Conservation (phyloP, 1,140 invertebrate genomes). For the Tetraneura akinire region DNA sequence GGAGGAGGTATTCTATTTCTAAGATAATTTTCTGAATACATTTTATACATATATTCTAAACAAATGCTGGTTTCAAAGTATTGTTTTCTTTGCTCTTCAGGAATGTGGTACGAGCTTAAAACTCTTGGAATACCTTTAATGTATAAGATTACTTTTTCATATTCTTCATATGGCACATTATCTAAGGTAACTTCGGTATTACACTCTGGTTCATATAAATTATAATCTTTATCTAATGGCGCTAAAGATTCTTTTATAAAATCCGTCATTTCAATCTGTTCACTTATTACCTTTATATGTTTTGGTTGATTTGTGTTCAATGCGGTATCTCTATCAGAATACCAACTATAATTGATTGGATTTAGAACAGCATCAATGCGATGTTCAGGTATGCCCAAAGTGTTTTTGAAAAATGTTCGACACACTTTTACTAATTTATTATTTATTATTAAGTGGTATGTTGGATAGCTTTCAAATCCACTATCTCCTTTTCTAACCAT, state of each 20-base stretch:
- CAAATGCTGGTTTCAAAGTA: constrained; percentile 13
- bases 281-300: not conserved
- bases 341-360: constrained; percentile 13
- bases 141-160: constrained; percentile 14
- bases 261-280: not conserved
- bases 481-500: not conserved
- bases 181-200: not conserved
- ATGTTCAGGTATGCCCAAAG: not conserved
- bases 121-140: constrained; percentile 27
- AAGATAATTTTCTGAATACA: constrained; percentile 33
- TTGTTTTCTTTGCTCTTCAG: not conserved
- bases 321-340: not conserved
- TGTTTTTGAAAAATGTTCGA: constrained; percentile 6
- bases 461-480: not conserved
- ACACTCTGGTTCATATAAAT: constrained; percentile 11
- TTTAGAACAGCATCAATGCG: not conserved
- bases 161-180: not conserved
- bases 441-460: not conserved
- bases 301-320: not conserved
- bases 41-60: constrained; percentile 26
- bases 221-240: not conserved
- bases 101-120: not conserved
- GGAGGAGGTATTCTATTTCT: not conserved
- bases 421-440: not conserved
- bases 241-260: constrained; percentile 31